These are phyloP conservation scores for Tipula lateralis DNA, from an alignment of 2,888 invertebrate species.

Conservation along the genomic window DNA sequence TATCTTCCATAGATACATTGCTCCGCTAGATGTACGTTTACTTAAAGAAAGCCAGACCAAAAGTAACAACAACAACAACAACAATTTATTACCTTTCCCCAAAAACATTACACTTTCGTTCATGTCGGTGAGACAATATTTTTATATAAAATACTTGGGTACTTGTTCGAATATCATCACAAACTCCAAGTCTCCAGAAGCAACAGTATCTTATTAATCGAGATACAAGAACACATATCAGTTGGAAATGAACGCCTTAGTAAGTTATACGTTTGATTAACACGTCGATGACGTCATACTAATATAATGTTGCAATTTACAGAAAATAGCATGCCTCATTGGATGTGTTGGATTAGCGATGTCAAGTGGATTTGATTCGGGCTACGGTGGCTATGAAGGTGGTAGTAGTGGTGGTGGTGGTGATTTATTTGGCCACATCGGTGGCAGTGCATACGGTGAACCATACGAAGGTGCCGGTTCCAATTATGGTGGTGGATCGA, in stretches of 20 bases:
- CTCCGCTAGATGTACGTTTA: background rate
- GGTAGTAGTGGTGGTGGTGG: constrained; percentile 25
- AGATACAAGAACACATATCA: background rate
- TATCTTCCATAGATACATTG: background rate
- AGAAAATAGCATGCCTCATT: background rate
- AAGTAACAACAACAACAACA: too few relatives aligned
- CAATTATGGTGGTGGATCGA: background rate
- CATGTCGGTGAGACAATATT: background rate
- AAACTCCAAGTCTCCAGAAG: background rate
- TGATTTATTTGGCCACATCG: background rate
- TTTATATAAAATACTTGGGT: background rate
- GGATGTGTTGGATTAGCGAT: background rate
- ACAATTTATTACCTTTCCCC: constrained; percentile 6
- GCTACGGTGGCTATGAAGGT: background rate
- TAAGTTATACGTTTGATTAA: background rate
- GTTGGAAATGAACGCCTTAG: background rate
- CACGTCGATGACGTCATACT: background rate
- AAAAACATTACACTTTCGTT: background rate
- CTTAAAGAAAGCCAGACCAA: background rate
- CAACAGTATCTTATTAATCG: background rate
- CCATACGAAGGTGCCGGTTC: background rate
- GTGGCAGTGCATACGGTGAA: background rate
- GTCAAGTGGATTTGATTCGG: background rate
- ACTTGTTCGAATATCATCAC: background rate
- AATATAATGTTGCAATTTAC: background rate